Conservation (phyloP, 2,888 invertebrate species). For the Sarcophaga caerulescens region DNA sequence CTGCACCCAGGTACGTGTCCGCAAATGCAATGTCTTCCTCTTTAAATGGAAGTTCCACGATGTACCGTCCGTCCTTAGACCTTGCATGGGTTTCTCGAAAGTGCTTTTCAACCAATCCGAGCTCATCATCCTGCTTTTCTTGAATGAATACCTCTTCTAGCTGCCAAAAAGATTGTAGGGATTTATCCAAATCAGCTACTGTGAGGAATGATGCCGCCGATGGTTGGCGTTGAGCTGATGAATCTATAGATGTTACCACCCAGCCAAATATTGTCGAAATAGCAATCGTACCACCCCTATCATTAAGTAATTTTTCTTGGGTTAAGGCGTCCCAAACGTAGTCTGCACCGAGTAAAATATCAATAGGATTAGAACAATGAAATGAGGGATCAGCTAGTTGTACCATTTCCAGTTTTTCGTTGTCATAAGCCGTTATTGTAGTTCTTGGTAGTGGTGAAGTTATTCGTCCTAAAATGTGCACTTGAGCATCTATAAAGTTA, state of each 20-base stretch:
- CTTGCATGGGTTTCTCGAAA: conserved; percentile 10
- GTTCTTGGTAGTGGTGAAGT: conserved; percentile 6
- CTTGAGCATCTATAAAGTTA: neutral
- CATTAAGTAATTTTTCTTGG: too few species aligned
- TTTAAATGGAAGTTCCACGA: conserved; percentile 32
- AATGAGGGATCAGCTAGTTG: neutral
- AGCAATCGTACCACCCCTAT: too few species aligned
- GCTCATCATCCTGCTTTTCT: neutral
- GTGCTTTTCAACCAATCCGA: too few species aligned
- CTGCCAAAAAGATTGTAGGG: neutral
- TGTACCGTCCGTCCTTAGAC: conserved; percentile 5
- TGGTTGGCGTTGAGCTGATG: neutral
- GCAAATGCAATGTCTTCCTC: conserved; percentile 3
- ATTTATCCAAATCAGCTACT: conserved; percentile 27
- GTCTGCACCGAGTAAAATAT: conserved; percentile 12
- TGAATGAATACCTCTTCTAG: neutral
- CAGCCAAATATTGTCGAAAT: neutral
- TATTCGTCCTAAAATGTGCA: conserved; percentile 12
- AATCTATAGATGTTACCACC: neutral
- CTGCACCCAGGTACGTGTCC: conserved; percentile 18
- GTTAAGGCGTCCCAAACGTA: conserved; percentile 6
- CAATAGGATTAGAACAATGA: neutral
- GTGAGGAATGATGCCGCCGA: neutral
- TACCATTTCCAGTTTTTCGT: too few species aligned
- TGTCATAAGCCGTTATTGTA: neutral